Conservation (phyloP, 1,140 invertebrate genomes). For the Ectropis grisescens region DNA sequence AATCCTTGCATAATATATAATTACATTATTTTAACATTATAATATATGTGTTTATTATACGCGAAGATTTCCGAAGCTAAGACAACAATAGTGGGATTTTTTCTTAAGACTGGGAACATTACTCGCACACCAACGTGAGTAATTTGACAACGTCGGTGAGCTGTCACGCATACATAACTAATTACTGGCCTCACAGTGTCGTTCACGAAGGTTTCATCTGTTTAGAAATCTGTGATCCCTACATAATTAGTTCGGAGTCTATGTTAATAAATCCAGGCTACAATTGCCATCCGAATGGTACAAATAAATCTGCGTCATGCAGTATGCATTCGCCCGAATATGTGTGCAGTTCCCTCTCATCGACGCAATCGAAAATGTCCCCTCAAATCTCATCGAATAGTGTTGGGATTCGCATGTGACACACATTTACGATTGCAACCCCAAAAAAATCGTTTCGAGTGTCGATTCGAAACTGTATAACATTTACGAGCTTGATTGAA, state of each 20-base stretch:
- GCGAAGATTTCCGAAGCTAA: no score
- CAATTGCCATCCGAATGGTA: conserved; percentile 59
- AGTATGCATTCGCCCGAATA: conserved; percentile 39
- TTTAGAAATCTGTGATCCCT: no score
- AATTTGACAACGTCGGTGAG: no score
- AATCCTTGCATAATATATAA: no score
- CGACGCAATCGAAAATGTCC: conserved; percentile 19
- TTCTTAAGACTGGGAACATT: no score
- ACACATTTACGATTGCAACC: conserved; percentile 34
- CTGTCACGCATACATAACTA: no score
- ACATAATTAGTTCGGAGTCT: conserved; percentile 48
- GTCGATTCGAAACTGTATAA: conserved; percentile 55
- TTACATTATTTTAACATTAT: no score
- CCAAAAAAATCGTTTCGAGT: conserved; percentile 59
- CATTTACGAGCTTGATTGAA: conserved; percentile 67
- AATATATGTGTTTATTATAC: no score
- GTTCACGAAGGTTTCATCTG: no score
- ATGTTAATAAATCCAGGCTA: conserved; percentile 54
- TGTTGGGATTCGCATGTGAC: conserved; percentile 18
- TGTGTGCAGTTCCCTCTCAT: conserved; percentile 13
- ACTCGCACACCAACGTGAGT: no score
- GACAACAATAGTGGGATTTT: no score
- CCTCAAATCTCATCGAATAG: conserved; percentile 21
- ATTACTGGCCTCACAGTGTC: no score
- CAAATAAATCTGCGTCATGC: conserved; percentile 65